Percentiles rank a stretch among this genome's conserved stretches.
These are phyloP conservation scores for Hypocryptadius cinnamomeus DNA, from an alignment of 2,113 vertebrate genomes.

Conservation along the genomic window DNA sequence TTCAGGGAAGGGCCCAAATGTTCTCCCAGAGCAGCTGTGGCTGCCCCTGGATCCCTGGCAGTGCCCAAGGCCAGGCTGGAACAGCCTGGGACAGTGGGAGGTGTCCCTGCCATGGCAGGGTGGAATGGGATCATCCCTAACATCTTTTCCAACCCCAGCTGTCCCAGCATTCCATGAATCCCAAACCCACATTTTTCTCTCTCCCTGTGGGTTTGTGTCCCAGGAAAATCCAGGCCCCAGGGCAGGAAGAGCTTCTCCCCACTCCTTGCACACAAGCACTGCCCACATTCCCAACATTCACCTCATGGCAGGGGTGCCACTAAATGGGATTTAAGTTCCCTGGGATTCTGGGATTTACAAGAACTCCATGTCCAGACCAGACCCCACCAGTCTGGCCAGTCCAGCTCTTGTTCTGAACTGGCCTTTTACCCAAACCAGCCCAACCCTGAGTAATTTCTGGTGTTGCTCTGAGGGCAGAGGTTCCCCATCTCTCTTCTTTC, in stretches of 20 bases:
- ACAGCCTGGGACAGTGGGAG: rapidly evolving
- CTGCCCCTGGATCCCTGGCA: neutral
- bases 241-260: no score
- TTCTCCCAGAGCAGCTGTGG: neutral
- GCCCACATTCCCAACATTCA: rapidly evolving
- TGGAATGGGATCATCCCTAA: rapidly evolving
- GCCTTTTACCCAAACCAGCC: neutral
- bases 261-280: rapidly evolving
- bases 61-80: neutral
- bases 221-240: no score
- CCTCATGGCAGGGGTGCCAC: rapidly evolving
- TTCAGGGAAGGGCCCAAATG: neutral
- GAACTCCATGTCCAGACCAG: neutral
- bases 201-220: neutral
- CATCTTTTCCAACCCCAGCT: rapidly evolving
- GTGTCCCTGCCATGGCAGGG: neutral
- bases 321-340: rapidly evolving
- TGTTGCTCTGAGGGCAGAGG: neutral
- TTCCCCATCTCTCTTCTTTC: neutral
- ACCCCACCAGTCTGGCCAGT: neutral
- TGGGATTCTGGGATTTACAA: neutral
- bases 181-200: neutral
- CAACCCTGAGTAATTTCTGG: neutral
- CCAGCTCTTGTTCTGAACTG: neutral
- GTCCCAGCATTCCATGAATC: rapidly evolving